Evolutionary conservation across 2,888 invertebrate genomes (phyloP).

Genomic region (Napeogenes sylphis): DNA sequence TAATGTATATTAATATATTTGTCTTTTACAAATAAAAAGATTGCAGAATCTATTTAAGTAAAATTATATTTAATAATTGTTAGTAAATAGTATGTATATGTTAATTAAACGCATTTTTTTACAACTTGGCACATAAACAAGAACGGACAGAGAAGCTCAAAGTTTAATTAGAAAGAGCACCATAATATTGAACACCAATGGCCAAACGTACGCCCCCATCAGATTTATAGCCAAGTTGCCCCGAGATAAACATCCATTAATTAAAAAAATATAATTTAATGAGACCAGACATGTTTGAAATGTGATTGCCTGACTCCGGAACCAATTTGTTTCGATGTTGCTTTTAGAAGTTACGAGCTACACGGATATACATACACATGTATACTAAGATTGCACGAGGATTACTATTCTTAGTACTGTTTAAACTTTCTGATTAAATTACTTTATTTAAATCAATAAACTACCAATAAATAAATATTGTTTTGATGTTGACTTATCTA

Average conservation of each 20-base stretch:
- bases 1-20: too few relatives aligned
- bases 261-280: slow-evolving; percentile 71
- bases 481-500: too few relatives aligned
- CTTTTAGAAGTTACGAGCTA: slow-evolving; percentile 19
- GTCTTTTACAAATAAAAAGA: too few relatives aligned
- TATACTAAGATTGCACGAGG: not conserved
- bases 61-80: too few relatives aligned
- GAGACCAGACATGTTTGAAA: slow-evolving; percentile 40
- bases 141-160: slow-evolving; percentile 43
- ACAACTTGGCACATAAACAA: slow-evolving; percentile 29
- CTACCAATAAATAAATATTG: too few relatives aligned
- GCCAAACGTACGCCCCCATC: slow-evolving; percentile 65
- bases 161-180: slow-evolving; percentile 75
- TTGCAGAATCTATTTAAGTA: too few relatives aligned
- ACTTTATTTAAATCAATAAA: too few relatives aligned
- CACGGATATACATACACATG: slow-evolving; percentile 1
- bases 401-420: not conserved
- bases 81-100: not conserved
- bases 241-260: slow-evolving; percentile 75
- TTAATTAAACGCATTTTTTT: slow-evolving; percentile 21
- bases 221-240: slow-evolving; percentile 70
- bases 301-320: slow-evolving; percentile 34
- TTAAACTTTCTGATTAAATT: not conserved
- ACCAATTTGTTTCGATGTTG: slow-evolving; percentile 31
- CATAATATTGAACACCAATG: slow-evolving; percentile 69